Conservation (phyloP, 1,140 invertebrate genomes). For the Hydropsyche tenuis region DNA sequence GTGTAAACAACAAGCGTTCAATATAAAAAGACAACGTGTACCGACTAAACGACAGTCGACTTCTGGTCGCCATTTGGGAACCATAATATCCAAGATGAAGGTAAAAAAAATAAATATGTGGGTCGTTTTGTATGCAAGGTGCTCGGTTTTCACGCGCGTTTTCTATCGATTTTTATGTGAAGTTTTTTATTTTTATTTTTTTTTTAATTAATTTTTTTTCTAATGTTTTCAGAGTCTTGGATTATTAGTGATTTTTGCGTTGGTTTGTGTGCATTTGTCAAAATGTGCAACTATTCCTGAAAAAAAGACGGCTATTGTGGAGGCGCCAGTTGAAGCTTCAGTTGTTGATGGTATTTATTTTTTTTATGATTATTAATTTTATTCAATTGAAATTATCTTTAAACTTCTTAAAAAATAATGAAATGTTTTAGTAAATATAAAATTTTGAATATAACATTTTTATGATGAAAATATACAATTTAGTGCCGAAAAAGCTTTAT, state of each 20-base stretch:
- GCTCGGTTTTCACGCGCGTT: too few species aligned
- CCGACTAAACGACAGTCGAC: neutral
- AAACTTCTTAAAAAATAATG: too few species aligned
- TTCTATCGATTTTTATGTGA: too few species aligned
- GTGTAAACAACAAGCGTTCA: neutral
- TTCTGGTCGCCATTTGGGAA: too few species aligned
- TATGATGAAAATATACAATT: neutral
- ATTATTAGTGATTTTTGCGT: neutral
- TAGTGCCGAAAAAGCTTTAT: neutral
- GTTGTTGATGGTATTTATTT: slow-evolving; percentile 6
- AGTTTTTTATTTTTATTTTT: too few species aligned
- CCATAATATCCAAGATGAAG: too few species aligned
- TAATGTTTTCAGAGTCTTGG: neutral
- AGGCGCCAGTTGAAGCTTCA: neutral
- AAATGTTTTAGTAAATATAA: too few species aligned
- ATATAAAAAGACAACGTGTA: neutral
- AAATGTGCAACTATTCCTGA: slow-evolving; percentile 7
- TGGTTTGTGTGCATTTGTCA: neutral
- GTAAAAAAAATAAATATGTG: too few species aligned
- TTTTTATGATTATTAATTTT: neutral
- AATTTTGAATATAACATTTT: neutral
- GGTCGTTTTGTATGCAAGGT: too few species aligned
- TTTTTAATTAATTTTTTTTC: neutral
- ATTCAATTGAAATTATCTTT: too few species aligned
- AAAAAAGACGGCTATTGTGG: neutral